Evolutionary conservation across 2,113 vertebrate species (phyloP).

Genomic region (Cyprinodon brontotheroides): DNA sequence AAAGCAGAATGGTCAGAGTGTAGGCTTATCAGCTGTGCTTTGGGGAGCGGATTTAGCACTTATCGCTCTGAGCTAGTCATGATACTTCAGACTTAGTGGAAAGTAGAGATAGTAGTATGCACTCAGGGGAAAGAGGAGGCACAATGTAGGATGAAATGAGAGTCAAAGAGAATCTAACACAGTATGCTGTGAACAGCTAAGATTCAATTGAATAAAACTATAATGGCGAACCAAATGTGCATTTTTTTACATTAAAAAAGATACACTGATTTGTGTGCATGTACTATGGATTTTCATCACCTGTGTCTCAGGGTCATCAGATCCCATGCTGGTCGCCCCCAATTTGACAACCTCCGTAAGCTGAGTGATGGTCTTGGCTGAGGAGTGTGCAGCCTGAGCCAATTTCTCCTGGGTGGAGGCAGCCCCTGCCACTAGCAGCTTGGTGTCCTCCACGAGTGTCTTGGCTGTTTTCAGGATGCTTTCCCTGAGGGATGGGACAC

Average conservation of each 20-base stretch:
- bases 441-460: conserved; percentile 97
- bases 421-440: conserved; percentile 93
- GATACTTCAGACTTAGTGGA: conserved; percentile 53
- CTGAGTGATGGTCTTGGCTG: conserved; percentile 95
- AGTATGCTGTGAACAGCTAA: conserved; percentile 8
- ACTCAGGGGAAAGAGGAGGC: conserved; percentile 34
- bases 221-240: not conserved
- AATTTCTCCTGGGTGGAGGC: conserved; percentile 96
- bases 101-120: conserved; percentile 37
- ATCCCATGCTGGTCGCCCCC: conserved; percentile 94
- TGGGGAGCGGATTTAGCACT: conserved; percentile 63
- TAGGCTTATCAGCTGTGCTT: conserved; percentile 53
- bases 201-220: conserved; percentile 12
- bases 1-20: conserved; percentile 48
- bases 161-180: conserved; percentile 27
- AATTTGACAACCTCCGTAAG: conserved; percentile 97
- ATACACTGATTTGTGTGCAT: not conserved
- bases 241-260: not conserved
- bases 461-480: conserved; percentile 99
- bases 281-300: conserved; percentile 61
- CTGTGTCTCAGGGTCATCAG: conserved; percentile 96
- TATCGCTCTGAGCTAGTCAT: conserved; percentile 61
- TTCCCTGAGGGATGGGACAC: conserved; percentile 82
- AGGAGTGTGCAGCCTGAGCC: conserved; percentile 95
- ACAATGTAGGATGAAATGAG: conserved; percentile 31